Conservation (phyloP, 2,888 invertebrate species). For the Tiliacea aurago region DNA sequence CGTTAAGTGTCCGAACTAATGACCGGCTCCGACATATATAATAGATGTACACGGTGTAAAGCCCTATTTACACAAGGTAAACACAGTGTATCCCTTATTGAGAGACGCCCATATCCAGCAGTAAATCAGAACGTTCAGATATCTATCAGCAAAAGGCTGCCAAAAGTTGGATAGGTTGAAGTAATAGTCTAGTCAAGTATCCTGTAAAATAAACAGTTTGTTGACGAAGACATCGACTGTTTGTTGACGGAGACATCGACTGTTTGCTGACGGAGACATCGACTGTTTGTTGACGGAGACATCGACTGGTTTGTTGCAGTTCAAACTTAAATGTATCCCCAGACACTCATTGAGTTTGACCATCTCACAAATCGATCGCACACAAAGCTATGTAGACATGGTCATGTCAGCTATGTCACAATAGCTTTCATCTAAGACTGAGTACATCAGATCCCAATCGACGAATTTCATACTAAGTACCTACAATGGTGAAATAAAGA, state of each 20-base stretch:
- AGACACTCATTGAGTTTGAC: neutral
- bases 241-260: neutral
- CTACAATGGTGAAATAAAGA: no score
- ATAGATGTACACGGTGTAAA: no score
- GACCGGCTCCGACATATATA: no score
- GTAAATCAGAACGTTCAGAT: neutral
- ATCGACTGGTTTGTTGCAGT: neutral
- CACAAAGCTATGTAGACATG: slow-evolving; percentile 1
- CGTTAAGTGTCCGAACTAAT: no score
- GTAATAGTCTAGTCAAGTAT: neutral
- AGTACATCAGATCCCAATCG: neutral
- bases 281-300: neutral
- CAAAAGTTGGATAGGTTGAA: neutral
- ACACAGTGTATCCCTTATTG: neutral
- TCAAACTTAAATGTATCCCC: neutral
- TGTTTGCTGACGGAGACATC: neutral
- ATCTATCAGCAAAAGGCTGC: neutral
- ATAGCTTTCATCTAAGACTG: neutral
- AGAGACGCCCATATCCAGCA: neutral
- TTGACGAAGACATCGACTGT: neutral
- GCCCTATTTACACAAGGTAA: no score
- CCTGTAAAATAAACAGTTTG: slow-evolving; percentile 1
- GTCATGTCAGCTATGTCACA: neutral
- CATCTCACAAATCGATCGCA: neutral
- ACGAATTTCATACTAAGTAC: neutral